Evolutionary conservation across 2,888 invertebrate species (phyloP).

Genomic region (Rotaria magnacalcarata): DNA sequence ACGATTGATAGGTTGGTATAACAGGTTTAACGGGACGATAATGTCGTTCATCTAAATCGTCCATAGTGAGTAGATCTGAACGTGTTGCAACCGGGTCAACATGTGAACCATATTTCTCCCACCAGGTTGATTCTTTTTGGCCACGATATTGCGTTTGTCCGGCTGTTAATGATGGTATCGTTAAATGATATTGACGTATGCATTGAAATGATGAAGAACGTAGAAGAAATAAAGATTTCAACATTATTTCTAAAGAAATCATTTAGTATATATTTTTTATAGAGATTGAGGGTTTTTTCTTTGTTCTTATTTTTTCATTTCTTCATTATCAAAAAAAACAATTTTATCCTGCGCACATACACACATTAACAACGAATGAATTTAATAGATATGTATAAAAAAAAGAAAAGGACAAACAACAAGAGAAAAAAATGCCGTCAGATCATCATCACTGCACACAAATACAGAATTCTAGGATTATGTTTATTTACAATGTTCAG

Average conservation of each 20-base stretch:
- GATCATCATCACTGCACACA: constrained; percentile 15
- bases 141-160: neutral
- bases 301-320: neutral
- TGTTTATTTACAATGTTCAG: constrained; percentile 28
- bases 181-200: neutral
- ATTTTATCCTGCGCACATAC: neutral
- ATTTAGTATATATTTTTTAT: neutral
- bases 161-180: neutral
- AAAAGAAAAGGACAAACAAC: neutral
- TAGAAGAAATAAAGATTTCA: neutral
- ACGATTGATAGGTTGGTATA: constrained; percentile 25
- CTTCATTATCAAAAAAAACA: neutral
- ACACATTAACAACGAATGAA: neutral
- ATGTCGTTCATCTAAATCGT: constrained; percentile 32
- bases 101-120: constrained; percentile 14
- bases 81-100: neutral
- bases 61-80: neutral
- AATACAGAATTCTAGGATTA: neutral
- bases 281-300: neutral
- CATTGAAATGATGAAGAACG: neutral
- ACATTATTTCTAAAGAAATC: constrained; percentile 33
- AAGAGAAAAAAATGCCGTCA: neutral
- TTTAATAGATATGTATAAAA: neutral
- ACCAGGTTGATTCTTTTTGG: constrained; percentile 21
- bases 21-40: neutral